Evolutionary conservation across 2,888 invertebrate species (phyloP), one percentile per base, ranked within the genome.

Genomic region (Tromatobia lineatoria): DNA sequence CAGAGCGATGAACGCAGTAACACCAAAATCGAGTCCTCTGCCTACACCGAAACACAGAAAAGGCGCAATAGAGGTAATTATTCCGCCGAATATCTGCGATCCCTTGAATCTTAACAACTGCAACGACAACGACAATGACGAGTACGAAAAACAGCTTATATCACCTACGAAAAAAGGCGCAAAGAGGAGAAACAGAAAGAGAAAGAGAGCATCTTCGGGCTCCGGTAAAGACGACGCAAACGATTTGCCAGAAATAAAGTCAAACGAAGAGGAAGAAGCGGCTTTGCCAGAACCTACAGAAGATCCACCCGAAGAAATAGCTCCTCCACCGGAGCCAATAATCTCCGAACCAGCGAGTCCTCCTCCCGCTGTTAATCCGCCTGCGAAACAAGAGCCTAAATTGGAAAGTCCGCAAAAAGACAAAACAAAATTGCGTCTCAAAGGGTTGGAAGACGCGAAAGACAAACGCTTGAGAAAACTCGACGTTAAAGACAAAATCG

Each of bases 31-130:
- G 42, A 99, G 99, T 80, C 99, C 99, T 0, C 94, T 98, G 91
- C 97, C 98, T 75, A 97, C 97, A 52, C 97, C 97, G n/a, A 96
- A 96, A 73, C 95, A 97, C 84, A 95, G 97, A 85, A 97, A 97
- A 92, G 96, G 96, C 59, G 96, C 96, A 92, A 97, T 99, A 87
- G 98, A 98, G 94, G 98, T 98, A 3, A 97, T 98, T 82, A 98
- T 98, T 92, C 99, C 99, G 70, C 97, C 97, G 45, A 98, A 99
- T 93, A 98, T 98, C 70, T 95, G 96, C 90, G 99, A 99, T 94
- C 99, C 99, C 0, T 94, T 99, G 71, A 98, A 98, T 94, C 94
- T 99, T 80, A 93, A 89, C 15, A 94, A 93, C 77, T 95, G 97
- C 91, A 95, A 97, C 57, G 96, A 97, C 90, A 95, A 97, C 59